Evolutionary conservation across 2,113 vertebrate species (phyloP), one percentile per base, ranked within the genome.

Genomic region (Pluvialis apricaria): DNA sequence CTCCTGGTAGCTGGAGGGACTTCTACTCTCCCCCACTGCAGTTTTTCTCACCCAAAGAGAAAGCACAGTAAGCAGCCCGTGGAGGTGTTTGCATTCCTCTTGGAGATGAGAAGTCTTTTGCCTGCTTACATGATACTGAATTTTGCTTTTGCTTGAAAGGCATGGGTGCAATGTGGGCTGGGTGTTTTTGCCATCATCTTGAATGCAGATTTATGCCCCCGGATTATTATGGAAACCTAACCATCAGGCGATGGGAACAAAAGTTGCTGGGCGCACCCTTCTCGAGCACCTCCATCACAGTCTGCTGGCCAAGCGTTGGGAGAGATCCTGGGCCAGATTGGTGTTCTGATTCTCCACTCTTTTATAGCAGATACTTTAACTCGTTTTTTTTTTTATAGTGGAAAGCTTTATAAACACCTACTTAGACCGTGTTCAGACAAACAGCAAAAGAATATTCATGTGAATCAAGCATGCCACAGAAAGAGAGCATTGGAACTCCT

Each of bases 21-120:
- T 87, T 72, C 42, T 66, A 1, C 84, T 80, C 42, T 94, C 91
- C 65, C 85, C n/a, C 91, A 58, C 85, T 34, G 73, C 58, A 34
- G 42, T 44, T 91, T 80, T 82, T 82, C 89, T 78, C 70, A 26
- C 70, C 40, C 73, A 4, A 66, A 47, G 22, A 68, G 66, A 66
- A 42, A 81, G 76, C 71, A 20, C 49, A 21, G 82, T 21, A 90
- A 75, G n/a, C 76, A 52, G 66, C 34, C 61, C 45, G 0, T 86
- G 82, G 89, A 96, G 86, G 68, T 92, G 89, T 86, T 95, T 71
- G 72, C n/a, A 8, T 80, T 36, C 82, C 52, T 71, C 69, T 57
- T n/a, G 75, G 86, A 87, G 49, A 90, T 3, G 8, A 83, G 86
- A 4, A 94, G 47, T 4, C 28, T 76, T 55, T 24, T 57, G 14